A percentile compares a stretch with the other conserved stretches of the same genome.
Evolutionary conservation across 2,113 vertebrate genomes (phyloP).

Genomic region (Nothocercus julius): DNA sequence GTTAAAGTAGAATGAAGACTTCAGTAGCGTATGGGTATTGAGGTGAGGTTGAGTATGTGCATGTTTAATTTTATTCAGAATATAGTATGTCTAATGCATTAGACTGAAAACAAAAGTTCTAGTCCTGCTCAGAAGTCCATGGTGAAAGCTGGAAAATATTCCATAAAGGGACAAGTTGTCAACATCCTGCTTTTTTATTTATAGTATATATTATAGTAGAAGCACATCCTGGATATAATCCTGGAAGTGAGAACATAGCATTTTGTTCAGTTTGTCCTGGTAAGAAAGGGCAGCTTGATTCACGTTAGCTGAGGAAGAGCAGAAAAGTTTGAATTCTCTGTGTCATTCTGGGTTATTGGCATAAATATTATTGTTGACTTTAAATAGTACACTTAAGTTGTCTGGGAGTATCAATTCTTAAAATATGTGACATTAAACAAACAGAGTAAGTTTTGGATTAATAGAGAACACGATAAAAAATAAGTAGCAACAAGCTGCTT

Average conservation of each 20-base stretch:
- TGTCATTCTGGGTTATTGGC: background rate
- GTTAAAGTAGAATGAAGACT: background rate
- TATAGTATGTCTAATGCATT: background rate
- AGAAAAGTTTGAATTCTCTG: background rate
- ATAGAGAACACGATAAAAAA: background rate
- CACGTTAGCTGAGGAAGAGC: background rate
- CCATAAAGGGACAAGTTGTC: background rate
- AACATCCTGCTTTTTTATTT: background rate
- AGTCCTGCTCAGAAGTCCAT: background rate
- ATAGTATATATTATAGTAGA: background rate
- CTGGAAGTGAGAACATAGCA: background rate
- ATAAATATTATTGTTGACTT: background rate
- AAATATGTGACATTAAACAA: background rate
- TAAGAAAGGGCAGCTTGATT: background rate
- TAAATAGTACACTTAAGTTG: background rate
- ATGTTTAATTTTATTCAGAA: background rate
- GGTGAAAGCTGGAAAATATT: background rate
- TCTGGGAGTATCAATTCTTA: background rate
- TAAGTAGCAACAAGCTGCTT: background rate
- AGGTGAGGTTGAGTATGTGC: background rate
- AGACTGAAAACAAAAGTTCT: background rate
- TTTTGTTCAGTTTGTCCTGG: background rate
- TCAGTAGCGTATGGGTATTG: background rate
- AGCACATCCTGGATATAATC: background rate
- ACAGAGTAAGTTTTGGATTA: background rate